Conservation (phyloP, 2,888 invertebrate species). For the Sipha maydis region DNA sequence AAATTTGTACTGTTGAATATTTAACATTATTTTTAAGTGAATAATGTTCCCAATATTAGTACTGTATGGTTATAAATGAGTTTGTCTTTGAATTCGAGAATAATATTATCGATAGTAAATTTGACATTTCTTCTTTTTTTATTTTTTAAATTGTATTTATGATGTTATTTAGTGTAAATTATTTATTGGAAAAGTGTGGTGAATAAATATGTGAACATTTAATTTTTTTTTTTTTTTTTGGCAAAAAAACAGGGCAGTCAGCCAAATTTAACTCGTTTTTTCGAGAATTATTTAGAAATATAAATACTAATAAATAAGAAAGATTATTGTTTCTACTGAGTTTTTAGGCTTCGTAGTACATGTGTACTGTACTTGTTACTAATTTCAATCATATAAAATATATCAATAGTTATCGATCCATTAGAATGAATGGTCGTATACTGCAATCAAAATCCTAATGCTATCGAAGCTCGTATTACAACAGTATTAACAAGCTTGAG, state of each 20-base stretch:
- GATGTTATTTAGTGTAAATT: slow-evolving; percentile 14
- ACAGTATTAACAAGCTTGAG: too few species aligned
- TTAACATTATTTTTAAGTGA: too few species aligned
- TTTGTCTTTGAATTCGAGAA: not conserved
- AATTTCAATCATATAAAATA: too few species aligned
- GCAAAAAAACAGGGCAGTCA: slow-evolving; percentile 41
- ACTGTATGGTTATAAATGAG: not conserved
- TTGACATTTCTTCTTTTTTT: not conserved
- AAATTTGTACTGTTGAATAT: too few species aligned
- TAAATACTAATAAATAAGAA: slow-evolving; percentile 8
- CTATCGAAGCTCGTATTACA: too few species aligned
- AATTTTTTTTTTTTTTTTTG: slow-evolving; percentile 12
- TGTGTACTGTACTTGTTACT: too few species aligned
- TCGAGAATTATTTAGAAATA: not conserved
- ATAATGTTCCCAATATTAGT: too few species aligned
- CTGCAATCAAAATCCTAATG: too few species aligned
- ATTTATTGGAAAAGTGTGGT: slow-evolving; percentile 37
- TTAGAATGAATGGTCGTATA: too few species aligned
- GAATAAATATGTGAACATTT: slow-evolving; percentile 3
- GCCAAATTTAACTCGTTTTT: slow-evolving; percentile 43
- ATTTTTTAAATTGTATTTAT: not conserved
- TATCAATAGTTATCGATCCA: too few species aligned
- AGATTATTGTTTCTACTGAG: not conserved
- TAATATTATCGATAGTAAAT: not conserved
- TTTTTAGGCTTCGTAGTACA: too few species aligned